These are phyloP conservation scores for Emydoidea blandingii DNA, from an alignment of 2,797 vertebrate genomes.

Conservation along the genomic window DNA sequence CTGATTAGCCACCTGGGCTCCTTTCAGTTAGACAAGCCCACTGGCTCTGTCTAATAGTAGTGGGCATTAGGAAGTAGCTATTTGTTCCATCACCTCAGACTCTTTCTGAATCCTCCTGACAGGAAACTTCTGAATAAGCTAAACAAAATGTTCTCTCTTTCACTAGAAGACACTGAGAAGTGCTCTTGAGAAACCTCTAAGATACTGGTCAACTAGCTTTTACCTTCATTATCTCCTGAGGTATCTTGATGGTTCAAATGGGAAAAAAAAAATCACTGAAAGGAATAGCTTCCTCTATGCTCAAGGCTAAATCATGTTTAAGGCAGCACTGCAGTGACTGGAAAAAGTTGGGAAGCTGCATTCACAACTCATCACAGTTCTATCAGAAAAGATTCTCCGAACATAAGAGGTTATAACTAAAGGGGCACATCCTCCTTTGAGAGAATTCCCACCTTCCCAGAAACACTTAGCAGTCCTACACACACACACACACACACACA, in stretches of 20 bases:
- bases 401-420: neutral
- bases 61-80: slow-evolving; percentile 19
- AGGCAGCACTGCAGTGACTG: neutral
- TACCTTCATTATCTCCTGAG: neutral
- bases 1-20: slow-evolving; percentile 6
- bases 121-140: slow-evolving; percentile 10
- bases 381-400: neutral
- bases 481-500: neutral
- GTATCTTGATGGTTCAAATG: neutral
- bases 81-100: slow-evolving; percentile 40
- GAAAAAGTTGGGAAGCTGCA: neutral
- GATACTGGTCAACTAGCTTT: neutral
- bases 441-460: neutral
- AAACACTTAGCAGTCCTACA: neutral
- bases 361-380: neutral
- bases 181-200: neutral
- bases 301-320: neutral
- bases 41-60: slow-evolving; percentile 26
- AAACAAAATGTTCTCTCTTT: neutral
- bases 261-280: neutral
- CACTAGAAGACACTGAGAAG: neutral
- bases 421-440: neutral
- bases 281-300: neutral
- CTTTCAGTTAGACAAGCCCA: neutral
- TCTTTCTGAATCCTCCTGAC: slow-evolving; percentile 44